Evolutionary conservation across 2,113 vertebrate genomes (phyloP), one percentile per base, ranked within the genome.

Genomic region (Pardalotus punctatus): DNA sequence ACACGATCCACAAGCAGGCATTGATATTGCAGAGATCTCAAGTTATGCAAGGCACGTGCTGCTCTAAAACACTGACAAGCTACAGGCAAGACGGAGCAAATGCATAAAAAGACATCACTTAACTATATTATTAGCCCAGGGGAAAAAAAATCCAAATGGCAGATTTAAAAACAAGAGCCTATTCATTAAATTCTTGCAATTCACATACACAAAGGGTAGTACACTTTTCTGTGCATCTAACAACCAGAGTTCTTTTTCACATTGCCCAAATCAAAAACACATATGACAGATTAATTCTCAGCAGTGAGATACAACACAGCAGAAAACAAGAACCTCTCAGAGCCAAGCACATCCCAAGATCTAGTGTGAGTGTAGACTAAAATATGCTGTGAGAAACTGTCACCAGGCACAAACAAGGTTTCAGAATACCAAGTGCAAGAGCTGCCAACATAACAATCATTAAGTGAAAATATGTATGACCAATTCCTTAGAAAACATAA

Each of bases 301-400:
- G 65, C 61, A 74, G 1, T 62, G 33, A 1, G 14, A 38, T 60
- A 62, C 17, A 78, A 13, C 13, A 45, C 10, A 35, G 47, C 1
- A 38, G 21, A 43, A 70, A 88, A 74, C 0, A 3, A 74, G 56
- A 50, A 62, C 6, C 56, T 36, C 3, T 1, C 11, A 2, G 45
- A 24, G 73, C 66, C 58, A 51, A 79, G 28, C 33, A 87, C 72
- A 90, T 20, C 70, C 25, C 9, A 35, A 73, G 79, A 77, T 42
- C 66, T 88, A 38, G 38, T 8, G n/a, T 29, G 47, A 88, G 35
- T 24, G 31, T 17, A 45, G 50, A 90, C 33, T 91, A 62, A 94
- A 92, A 95, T 48, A 84, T 38, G 43, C 84, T 57, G 57, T 61
- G 73, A 94, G 76, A 95, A 94, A 81, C 31, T n/a, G 69, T 76